These are phyloP conservation scores for Pemphigus obesinymphae DNA, from an alignment of 1,140 invertebrate species.

Conservation along the genomic window DNA sequence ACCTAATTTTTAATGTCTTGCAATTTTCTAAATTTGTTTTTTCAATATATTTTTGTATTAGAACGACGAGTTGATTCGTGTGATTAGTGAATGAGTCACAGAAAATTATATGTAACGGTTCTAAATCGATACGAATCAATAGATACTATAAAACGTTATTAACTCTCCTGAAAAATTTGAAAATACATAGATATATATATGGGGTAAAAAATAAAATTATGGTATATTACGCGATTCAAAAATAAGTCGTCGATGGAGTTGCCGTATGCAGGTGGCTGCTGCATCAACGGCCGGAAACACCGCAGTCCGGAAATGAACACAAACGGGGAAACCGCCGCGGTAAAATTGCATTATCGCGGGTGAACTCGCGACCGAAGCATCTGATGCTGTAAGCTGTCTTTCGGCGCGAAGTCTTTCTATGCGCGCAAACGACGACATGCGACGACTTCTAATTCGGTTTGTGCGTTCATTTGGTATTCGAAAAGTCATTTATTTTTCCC, in stretches of 20 bases:
- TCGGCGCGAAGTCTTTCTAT: neutral
- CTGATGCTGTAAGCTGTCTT: neutral
- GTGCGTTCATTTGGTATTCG: neutral
- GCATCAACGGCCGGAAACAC: neutral
- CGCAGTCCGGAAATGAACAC: slow-evolving; percentile 23
- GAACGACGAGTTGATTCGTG: too few relatives aligned
- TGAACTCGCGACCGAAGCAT: neutral
- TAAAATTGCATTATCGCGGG: slow-evolving; percentile 4
- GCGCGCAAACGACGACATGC: too few relatives aligned
- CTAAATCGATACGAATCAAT: too few relatives aligned
- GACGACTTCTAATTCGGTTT: slow-evolving; percentile 25
- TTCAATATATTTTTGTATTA: too few relatives aligned
- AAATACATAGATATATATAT: too few relatives aligned
- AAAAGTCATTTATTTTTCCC: slow-evolving; percentile 38
- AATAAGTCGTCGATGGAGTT: neutral
- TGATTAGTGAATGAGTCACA: too few relatives aligned
- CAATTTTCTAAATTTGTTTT: too few relatives aligned
- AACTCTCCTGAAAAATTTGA: too few relatives aligned
- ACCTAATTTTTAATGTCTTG: too few relatives aligned
- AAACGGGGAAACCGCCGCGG: slow-evolving; percentile 17
- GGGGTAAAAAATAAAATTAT: too few relatives aligned
- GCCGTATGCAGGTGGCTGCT: neutral
- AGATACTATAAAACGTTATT: too few relatives aligned
- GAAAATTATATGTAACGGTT: too few relatives aligned
- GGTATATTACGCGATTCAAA: neutral